Base-by-base conservation (phyloP, 2,888 invertebrate genomes). In the Lucinisca nassula region DNA sequence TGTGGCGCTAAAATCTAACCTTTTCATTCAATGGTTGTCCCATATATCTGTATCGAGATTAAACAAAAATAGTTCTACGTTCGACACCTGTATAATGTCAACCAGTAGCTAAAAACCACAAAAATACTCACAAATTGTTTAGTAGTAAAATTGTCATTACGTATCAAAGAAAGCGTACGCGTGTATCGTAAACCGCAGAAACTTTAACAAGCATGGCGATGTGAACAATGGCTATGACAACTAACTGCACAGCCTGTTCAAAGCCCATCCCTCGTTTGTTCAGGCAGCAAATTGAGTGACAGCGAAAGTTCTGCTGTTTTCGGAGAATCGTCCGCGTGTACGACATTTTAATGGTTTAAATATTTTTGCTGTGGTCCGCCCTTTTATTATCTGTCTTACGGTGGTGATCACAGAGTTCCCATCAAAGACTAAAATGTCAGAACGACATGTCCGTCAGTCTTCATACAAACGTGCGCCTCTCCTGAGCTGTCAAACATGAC, bases 111-210 rank as follows among this genome's bases (percentile, higher is more conserved):
- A 55, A 61, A 61, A 61, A 61, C 61, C 61, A 30, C 61, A 61
- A 61, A 40, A 61, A 30, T 61, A 61, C 61, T 61, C 61, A 8
- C 61, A 61, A 61, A 61, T 61, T 30, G 61, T 61, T 61, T 61
- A 24, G 61, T 61, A 27, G 61, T 61, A 61, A 61, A 61, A 61
- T 67, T 67, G 67, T 35, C 67, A 35, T 32, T 67, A 67, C 35
- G 32, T 67, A 67, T 67, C 67, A 67, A 67, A 35, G 67, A 67
- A 67, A 67, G 21, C 35, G 35, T 67, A 35, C 21, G 67, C 17
- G 67, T 67, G 30, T 17, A 35, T 67, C 8, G 67, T 67, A 67
- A 67, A 67, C 8, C n/a, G 55, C 55, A 17, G n/a, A 55, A 55
- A n/a, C n/a, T 40, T 40, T 40, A 6, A 10, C 27, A 10, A 58